A percentile compares a stretch with the other conserved stretches of the same genome.
phyloP scores from a whole-genome alignment of 2,113 vertebrate species.

The Leptobrachium ailaonicum region DNA sequence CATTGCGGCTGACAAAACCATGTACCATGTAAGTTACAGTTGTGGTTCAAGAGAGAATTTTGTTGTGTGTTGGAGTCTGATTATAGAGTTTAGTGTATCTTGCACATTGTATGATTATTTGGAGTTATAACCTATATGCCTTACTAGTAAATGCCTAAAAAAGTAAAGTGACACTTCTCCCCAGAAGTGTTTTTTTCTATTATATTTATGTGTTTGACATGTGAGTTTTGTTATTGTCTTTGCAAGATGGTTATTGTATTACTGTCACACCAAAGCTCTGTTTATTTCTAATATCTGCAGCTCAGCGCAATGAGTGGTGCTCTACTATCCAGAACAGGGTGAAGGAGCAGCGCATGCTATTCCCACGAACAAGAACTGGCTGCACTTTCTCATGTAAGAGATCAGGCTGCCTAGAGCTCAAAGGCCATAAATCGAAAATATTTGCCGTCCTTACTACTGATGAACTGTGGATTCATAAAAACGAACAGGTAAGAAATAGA shows the following conservation, averaged over 20 bases:
- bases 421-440: slow-evolving; percentile 89
- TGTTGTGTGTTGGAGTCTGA: too few relatives aligned
- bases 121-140: too few relatives aligned
- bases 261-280: not conserved
- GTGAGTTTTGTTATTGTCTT: not conserved
- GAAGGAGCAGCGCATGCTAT: slow-evolving; percentile 76
- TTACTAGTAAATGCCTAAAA: too few relatives aligned
- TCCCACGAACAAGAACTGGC: slow-evolving; percentile 70
- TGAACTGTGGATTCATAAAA: slow-evolving; percentile 95
- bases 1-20: too few relatives aligned
- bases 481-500: slow-evolving; percentile 78
- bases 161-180: too few relatives aligned
- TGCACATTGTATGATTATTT: too few relatives aligned
- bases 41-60: too few relatives aligned
- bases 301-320: slow-evolving; percentile 83
- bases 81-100: too few relatives aligned
- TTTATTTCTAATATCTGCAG: slow-evolving; percentile 57
- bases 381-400: slow-evolving; percentile 77
- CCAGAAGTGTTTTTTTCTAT: too few relatives aligned
- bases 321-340: slow-evolving; percentile 83
- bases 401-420: slow-evolving; percentile 82
- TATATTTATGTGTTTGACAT: too few relatives aligned
- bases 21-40: too few relatives aligned
- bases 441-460: slow-evolving; percentile 83
- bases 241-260: too few relatives aligned